Base-by-base conservation (phyloP, 2,888 invertebrate genomes). In the Chrysomela aeneicollis region DNA sequence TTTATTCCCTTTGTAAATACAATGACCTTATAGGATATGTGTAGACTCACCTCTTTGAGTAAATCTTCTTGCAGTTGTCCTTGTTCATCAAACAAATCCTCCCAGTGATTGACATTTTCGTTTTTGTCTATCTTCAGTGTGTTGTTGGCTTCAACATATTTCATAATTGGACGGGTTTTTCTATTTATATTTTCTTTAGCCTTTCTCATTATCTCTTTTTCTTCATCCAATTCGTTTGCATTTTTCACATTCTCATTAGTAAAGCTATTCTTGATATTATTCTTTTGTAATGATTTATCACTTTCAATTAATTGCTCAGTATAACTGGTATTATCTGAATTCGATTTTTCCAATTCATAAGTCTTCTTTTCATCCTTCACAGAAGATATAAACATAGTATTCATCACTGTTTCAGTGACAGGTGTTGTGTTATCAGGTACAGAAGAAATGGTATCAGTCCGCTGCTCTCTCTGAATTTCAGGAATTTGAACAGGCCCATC, bases 141-240 rank as follows among this genome's bases (percentile, higher is more conserved):
- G 63, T 79, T 73, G 63, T 76, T 76, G 51, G 72, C 68, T 59
- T 76, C 76, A 57, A 78, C 75, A 66, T 81, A 80, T 71, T 81
- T 82, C 63, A 82, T 81, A 49, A 82, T 73, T 10, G 81, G 79
- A 65, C 79, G 74, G 15, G 77, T 74, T 73, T 79, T 80, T 66
- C 79, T 72, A 69, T 80, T 82, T 47, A 81, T 80, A 68, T 81
- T 79, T 71, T 78, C 77, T 69, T 80, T 79, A 12, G 79, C 74
- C 71, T 77, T 77, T 63, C 80, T 74, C 80, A 81, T 81, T 63
- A 81, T 81, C 72, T 81, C 81, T 60, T 79, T 80, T 66, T 81
- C 81, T 69, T 77, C 73, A 63, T 81, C 78, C 59, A 76, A 76
- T 54, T 77, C 75, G 26, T 73, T 74, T 47, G 59, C 59, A 30